Evolutionary conservation across 1,140 invertebrate genomes (phyloP).

Genomic region (Cherax destructor): DNA sequence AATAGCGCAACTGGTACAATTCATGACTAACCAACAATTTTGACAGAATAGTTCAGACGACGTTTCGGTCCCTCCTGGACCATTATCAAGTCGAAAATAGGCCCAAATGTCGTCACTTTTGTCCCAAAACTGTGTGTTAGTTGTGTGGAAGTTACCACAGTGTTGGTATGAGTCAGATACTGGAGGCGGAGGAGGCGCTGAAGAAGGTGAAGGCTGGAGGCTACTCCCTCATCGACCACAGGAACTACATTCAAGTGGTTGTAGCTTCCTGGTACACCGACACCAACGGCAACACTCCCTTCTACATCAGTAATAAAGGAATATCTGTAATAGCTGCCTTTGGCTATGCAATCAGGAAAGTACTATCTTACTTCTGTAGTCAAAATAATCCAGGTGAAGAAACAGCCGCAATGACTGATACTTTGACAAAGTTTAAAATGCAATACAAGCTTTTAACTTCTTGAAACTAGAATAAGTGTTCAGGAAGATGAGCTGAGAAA

Average conservation of each 20-base stretch:
- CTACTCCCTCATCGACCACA: slow-evolving; percentile 8
- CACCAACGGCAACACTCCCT: background rate
- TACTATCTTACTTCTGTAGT: background rate
- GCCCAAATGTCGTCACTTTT: background rate
- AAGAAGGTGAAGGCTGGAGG: background rate
- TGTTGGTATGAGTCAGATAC: background rate
- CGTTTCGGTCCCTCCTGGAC: too few species aligned
- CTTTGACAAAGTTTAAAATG: too few species aligned
- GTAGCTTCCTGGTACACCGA: slow-evolving; percentile 10
- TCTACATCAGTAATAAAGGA: slow-evolving; percentile 33
- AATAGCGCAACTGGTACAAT: too few species aligned
- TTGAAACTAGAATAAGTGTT: too few species aligned
- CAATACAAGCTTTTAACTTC: too few species aligned
- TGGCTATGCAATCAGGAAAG: slow-evolving; percentile 19
- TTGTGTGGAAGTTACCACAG: background rate
- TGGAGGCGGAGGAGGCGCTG: slow-evolving; percentile 6
- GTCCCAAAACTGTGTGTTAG: background rate
- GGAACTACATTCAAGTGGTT: slow-evolving; percentile 17
- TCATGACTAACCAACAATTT: background rate
- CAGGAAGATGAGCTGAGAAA: too few species aligned
- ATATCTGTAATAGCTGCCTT: slow-evolving; percentile 10
- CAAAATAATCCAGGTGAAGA: too few species aligned
- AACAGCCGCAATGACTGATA: too few species aligned
- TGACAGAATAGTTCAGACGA: background rate
- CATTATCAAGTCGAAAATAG: background rate